Evolutionary conservation across 2,888 invertebrate genomes (phyloP).

Genomic region (Schrankia costaestrigalis): DNA sequence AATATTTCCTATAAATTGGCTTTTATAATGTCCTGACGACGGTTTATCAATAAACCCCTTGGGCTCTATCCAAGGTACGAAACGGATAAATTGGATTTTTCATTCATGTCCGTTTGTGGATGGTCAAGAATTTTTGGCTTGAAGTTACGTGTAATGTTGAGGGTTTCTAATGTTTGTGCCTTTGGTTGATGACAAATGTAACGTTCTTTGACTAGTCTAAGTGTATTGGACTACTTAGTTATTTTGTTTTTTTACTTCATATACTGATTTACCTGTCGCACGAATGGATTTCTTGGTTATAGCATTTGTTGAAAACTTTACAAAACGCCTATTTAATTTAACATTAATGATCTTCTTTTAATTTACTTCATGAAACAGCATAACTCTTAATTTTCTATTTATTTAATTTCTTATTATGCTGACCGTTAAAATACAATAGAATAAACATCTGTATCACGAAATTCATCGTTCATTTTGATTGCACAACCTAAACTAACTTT

Average conservation of each 20-base stretch:
- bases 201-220: too few relatives aligned
- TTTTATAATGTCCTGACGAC: conserved; percentile 47
- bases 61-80: conserved; percentile 16
- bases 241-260: not conserved
- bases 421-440: too few relatives aligned
- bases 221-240: not conserved
- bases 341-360: too few relatives aligned
- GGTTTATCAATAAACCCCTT: conserved; percentile 44
- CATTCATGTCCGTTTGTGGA: conserved; percentile 20
- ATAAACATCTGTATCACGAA: too few relatives aligned
- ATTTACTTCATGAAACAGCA: too few relatives aligned
- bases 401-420: too few relatives aligned
- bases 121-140: conserved; percentile 1
- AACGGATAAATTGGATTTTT: conserved; percentile 28
- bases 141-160: conserved; percentile 4
- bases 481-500: too few relatives aligned
- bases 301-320: too few relatives aligned
- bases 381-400: too few relatives aligned
- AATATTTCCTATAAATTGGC: conserved; percentile 58
- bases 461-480: too few relatives aligned
- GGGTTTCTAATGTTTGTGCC: not conserved
- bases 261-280: conserved; percentile 16
- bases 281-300: too few relatives aligned
- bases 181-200: conserved; percentile 8
- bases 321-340: too few relatives aligned